Base-by-base conservation (phyloP, 2,888 invertebrate genomes). In the Stictocephala bisonia region DNA sequence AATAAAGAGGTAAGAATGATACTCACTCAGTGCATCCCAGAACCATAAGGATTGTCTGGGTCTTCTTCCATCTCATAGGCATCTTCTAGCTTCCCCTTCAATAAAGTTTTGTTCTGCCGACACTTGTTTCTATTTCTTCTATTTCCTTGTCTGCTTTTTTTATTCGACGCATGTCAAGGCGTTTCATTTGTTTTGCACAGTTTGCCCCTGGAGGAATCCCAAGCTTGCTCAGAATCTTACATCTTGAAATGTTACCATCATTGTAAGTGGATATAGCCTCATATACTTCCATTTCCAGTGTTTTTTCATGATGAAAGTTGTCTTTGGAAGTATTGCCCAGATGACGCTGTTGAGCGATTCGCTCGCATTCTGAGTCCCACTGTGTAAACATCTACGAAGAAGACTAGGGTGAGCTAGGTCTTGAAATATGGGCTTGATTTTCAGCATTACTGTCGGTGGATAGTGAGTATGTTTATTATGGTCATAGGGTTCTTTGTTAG, bases 221-320 rank as follows among this genome's bases (percentile, higher is more conserved):
- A n/a, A 69, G 51, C 22, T 44, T 48, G 11, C 26, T 2, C 24
- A 68, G 24, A n/a, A 68, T 26, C 9, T 13, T 20, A 44, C 27
- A 69, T 35, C 51, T 69, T n/a, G 53, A 20, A 15, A 69, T 53
- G n/a, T 35, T 53, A 11, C 69, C 69, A 18, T 69, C 35, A 60
- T 60, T 60, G n/a, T 31, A 60, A 2, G 31, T 60, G 3, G 60
- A n/a, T 27, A 60, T 31, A 29, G 69, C 53, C 9, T 69, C 69
- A 51, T 69, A 69, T 13, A 69, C 69, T 11, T 53, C 51, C 20
- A 69, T 24, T 69, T 69, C 24, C n/a, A 53, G 13, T 48, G 69
- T 69, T 18, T 35, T 35, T 24, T 60, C 60, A 60, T 60, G 9
- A 31, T 18, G n/a, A 60, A 60, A 15, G 44, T 44, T 4, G 27